These are phyloP conservation scores for Neodontobutis hainanensis DNA, from an alignment of 2,113 vertebrate species.

Conservation along the genomic window DNA sequence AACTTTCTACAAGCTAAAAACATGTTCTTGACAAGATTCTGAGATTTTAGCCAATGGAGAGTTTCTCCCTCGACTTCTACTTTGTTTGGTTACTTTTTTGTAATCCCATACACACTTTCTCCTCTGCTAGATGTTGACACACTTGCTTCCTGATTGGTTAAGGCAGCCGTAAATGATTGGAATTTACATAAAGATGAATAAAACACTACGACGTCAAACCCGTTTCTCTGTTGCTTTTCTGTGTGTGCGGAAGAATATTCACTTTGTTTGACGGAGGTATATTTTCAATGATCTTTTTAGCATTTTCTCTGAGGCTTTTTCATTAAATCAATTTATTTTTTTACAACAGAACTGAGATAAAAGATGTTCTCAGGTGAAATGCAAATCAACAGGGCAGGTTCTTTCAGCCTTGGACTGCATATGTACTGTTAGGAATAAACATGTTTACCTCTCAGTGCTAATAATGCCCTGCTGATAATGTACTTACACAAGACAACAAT, in stretches of 20 bases:
- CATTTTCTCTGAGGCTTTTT: constrained; percentile 19
- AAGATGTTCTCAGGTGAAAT: constrained; percentile 39
- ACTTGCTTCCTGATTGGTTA: constrained; percentile 74
- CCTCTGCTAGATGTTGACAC: constrained; percentile 70
- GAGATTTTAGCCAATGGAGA: constrained; percentile 49
- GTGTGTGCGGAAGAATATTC: constrained; percentile 35
- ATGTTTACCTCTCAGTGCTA: constrained; percentile 31
- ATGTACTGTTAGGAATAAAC: constrained; percentile 47
- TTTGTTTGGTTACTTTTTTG: constrained; percentile 58
- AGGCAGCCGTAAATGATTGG: constrained; percentile 72
- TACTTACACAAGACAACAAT: constrained; percentile 25
- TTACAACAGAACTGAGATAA: background rate
- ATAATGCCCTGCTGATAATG: constrained; percentile 10
- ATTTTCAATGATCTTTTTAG: constrained; percentile 21
- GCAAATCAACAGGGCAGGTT: constrained; percentile 36
- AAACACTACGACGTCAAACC: constrained; percentile 73
- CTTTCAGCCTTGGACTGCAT: constrained; percentile 30
- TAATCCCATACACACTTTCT: constrained; percentile 66
- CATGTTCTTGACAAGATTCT: constrained; percentile 55
- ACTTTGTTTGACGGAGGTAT: constrained; percentile 21
- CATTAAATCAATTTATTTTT: constrained; percentile 27
- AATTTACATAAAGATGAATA: constrained; percentile 79
- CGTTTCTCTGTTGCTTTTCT: constrained; percentile 30
- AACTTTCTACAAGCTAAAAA: constrained; percentile 66
- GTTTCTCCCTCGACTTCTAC: constrained; percentile 32